Base-by-base conservation (phyloP, 2,113 vertebrate species). In the Struthio camelus region DNA sequence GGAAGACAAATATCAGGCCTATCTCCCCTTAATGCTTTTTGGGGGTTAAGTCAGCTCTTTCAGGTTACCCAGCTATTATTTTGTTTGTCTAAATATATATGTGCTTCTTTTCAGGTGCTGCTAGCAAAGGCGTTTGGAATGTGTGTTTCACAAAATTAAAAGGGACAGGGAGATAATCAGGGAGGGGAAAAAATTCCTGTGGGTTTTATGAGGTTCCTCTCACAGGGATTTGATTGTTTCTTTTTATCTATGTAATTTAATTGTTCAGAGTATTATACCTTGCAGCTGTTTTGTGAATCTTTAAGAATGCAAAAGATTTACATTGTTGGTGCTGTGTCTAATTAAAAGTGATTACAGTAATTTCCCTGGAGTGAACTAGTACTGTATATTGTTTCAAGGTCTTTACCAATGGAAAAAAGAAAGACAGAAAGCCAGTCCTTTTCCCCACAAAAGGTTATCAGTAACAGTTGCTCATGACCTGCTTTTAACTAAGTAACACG, bases 281-380 rank as follows among this genome's bases (percentile, higher is more conserved):
- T 80, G 59, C 19, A 93, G 89, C 87, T 92, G 53, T 61, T 92
- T 93, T 85, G 61, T 65, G 50, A 94, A 76, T 93, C 61, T 95
- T 96, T 93, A 95, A 76, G 82, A 94, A 94, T 2, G 5, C 80
- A 85, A 53, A 86, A 91, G 77, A 73, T 91, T 85, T 85, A 95
- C 59, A 80, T 91, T 89, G 40, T 58, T 87, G 53, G 34, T 77
- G 71, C 78, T 59, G 61, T 53, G 73, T 83, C 89, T 95, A 85
- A 91, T 94, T 96, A 96, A 75, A 94, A 92, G 91, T 79, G 84
- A 96, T 89, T 78, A 81, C 17, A 93, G 50, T 90, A 48, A 93
- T 93, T 88, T 95, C 82, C 76, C 92, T 83, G 50, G 76, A 92
- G 86, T 54, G 56, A 92, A 48, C 32, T 64, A 90, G 36, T 48